A percentile compares a stretch with the other conserved stretches of the same genome.
phyloP scores from a whole-genome alignment of 2,113 vertebrate genomes.

The Strix aluco region DNA sequence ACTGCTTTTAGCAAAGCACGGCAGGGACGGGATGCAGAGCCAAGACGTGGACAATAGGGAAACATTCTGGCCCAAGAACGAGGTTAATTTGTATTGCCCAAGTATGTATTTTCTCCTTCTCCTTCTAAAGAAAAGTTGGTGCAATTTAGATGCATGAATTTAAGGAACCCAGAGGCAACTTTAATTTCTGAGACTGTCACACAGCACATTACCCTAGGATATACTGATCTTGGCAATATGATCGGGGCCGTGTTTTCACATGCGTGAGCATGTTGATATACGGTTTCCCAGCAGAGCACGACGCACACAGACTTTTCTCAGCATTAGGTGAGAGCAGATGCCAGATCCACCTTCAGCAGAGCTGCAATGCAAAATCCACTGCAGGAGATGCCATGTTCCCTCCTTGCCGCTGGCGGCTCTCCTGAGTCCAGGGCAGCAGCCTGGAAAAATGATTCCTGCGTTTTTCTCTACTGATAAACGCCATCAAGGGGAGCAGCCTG shows the following conservation, averaged over 20 bases:
- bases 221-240: neutral
- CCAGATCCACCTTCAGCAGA: neutral
- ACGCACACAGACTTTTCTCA: neutral
- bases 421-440: neutral
- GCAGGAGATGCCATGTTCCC: neutral
- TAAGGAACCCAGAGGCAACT: constrained; percentile 33
- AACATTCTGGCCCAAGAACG: neutral
- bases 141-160: constrained; percentile 15
- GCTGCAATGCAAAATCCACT: neutral
- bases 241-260: neutral
- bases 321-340: neutral
- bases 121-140: constrained; percentile 29
- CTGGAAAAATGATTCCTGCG: too few relatives aligned
- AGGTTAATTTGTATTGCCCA: neutral
- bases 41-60: neutral
- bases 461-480: neutral
- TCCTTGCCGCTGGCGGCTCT: neutral
- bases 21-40: neutral
- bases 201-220: neutral
- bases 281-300: neutral
- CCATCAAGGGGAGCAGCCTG: neutral
- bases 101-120: neutral
- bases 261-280: accelerated
- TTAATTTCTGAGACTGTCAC: constrained; percentile 30
- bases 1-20: neutral